These are phyloP conservation scores for Podarcis cretensis DNA, from an alignment of 2,113 vertebrate species.

Conservation along the genomic window DNA sequence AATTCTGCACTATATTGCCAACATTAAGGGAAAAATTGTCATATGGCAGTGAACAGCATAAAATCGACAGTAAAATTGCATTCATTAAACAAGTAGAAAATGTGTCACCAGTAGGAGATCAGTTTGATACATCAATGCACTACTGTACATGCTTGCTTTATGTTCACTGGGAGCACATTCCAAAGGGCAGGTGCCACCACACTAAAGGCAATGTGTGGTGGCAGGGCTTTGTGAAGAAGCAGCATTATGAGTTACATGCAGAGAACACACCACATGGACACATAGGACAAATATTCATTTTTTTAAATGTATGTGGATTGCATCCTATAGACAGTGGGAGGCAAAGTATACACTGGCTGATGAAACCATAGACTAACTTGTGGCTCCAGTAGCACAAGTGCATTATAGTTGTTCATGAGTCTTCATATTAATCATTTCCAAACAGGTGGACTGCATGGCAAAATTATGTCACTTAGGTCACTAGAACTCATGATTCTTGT, in stretches of 20 bases:
- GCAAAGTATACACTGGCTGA: background rate
- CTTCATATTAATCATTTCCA: background rate
- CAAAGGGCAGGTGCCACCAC: no score
- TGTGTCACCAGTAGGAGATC: no score
- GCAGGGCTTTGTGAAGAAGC: background rate
- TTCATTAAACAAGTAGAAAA: no score
- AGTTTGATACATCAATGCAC: no score
- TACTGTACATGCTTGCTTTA: no score
- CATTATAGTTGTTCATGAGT: background rate
- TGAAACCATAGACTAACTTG: background rate
- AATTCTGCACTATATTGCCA: no score
- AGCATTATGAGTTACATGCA: background rate
- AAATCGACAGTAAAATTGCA: no score
- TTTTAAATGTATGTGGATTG: background rate
- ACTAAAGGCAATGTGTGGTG: background rate
- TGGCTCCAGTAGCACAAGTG: background rate
- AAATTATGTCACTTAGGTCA: background rate
- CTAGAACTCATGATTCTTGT: background rate
- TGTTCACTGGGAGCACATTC: no score
- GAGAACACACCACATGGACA: background rate
- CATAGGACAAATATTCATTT: background rate
- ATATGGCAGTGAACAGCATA: no score
- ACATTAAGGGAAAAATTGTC: no score
- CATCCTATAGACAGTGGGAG: background rate
- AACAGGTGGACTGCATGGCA: background rate